Conservation (phyloP, 1,140 invertebrate genomes). For the Drosophila rufa region DNA sequence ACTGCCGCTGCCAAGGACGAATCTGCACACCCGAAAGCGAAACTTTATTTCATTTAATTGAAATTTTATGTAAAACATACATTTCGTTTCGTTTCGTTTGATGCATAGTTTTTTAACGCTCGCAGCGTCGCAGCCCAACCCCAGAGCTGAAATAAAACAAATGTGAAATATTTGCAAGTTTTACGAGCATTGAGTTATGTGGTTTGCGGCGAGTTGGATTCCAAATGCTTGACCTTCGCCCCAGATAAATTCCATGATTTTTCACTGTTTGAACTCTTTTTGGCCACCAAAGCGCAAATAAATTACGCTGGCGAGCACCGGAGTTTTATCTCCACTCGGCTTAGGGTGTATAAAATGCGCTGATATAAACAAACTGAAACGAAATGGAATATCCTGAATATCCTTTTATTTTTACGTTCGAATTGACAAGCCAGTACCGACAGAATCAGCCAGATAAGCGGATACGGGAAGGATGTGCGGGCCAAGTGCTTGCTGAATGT, state of each 20-base stretch:
- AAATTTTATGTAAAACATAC: conserved; percentile 83
- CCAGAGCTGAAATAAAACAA: conserved; percentile 34
- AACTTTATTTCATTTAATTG: conserved; percentile 82
- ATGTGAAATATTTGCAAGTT: conserved; percentile 73
- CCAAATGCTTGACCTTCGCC: conserved; percentile 66
- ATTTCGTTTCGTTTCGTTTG: conserved; percentile 71
- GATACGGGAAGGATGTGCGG: conserved; percentile 40
- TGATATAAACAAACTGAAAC: conserved; percentile 68
- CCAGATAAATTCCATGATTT: conserved; percentile 78
- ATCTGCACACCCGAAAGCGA: conserved; percentile 34
- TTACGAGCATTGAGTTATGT: conserved; percentile 77
- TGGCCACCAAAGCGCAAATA: conserved; percentile 69
- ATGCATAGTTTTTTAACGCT: conserved; percentile 69
- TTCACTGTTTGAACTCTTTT: conserved; percentile 75
- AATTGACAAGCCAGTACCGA: conserved; percentile 49
- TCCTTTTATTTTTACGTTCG: conserved; percentile 52
- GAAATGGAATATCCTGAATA: conserved; percentile 42
- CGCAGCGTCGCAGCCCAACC: conserved; percentile 23
- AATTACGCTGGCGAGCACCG: conserved; percentile 56
- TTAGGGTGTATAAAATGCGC: conserved; percentile 60
- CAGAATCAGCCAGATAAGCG: conserved; percentile 44
- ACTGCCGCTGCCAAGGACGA: conserved; percentile 58
- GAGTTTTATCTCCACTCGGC: conserved; percentile 43
- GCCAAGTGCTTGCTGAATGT: conserved; percentile 67
- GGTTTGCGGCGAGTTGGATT: conserved; percentile 27